Conservation (phyloP, 1,140 invertebrate genomes). For the Asobara japonica region DNA sequence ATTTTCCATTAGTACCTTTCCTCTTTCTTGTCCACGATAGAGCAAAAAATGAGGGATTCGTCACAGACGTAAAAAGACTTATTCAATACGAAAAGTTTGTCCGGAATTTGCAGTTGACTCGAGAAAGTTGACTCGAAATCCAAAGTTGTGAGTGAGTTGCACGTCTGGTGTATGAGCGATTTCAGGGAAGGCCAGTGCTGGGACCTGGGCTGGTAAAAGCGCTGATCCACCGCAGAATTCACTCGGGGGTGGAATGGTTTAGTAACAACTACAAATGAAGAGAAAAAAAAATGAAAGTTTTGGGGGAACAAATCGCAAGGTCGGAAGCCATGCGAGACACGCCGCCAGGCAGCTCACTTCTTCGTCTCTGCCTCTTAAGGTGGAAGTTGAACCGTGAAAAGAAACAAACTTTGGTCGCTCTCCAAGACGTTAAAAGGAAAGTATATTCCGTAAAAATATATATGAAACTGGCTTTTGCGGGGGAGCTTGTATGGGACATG, state of each 20-base stretch:
- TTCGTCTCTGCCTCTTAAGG: slow-evolving; percentile 51
- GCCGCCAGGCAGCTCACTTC: slow-evolving; percentile 40
- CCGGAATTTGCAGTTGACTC: slow-evolving; percentile 32
- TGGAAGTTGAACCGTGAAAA: slow-evolving; percentile 53
- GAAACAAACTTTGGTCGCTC: slow-evolving; percentile 52
- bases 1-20: background rate
- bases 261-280: slow-evolving; percentile 20
- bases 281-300: slow-evolving; percentile 13
- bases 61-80: slow-evolving; percentile 15
- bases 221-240: background rate
- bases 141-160: slow-evolving; percentile 38
- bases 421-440: slow-evolving; percentile 59
- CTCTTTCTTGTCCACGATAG: slow-evolving; percentile 23
- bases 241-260: background rate
- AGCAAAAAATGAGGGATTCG: slow-evolving; percentile 21
- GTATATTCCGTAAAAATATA: slow-evolving; percentile 51
- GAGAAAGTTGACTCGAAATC: slow-evolving; percentile 38
- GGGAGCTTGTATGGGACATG: background rate
- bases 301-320: slow-evolving; percentile 18
- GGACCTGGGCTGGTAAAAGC: background rate
- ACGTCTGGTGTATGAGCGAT: background rate
- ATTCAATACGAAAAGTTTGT: slow-evolving; percentile 37
- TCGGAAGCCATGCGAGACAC: slow-evolving; percentile 40
- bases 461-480: slow-evolving; percentile 9
- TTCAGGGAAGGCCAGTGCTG: background rate